These are phyloP conservation scores for Actinia equina DNA, from an alignment of 64 coral and sea anemone genomes.

Conservation along the genomic window DNA sequence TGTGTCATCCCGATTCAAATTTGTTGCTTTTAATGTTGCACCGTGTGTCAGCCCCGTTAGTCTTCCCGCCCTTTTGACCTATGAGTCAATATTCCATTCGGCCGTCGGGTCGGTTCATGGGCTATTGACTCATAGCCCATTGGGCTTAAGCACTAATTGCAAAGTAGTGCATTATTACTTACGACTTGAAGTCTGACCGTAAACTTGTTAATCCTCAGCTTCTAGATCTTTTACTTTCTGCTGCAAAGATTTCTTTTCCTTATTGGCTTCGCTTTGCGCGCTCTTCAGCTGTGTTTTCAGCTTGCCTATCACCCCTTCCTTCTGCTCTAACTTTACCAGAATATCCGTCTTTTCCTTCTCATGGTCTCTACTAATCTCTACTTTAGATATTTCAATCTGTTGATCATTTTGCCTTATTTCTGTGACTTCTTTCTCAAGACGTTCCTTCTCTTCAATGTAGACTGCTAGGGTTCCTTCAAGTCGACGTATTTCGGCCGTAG, in stretches of 20 bases:
- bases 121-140: too few relatives aligned
- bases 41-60: too few relatives aligned
- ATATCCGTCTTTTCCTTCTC: constrained; percentile 34
- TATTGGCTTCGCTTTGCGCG: constrained; percentile 13
- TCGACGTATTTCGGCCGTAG: constrained; percentile 19
- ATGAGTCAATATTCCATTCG: too few relatives aligned
- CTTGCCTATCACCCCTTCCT: constrained; percentile 31
- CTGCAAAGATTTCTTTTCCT: constrained; percentile 36
- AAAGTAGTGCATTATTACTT: not conserved
- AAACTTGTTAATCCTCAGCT: constrained; percentile 30
- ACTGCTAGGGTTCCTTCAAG: constrained; percentile 58
- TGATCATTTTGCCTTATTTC: not conserved
- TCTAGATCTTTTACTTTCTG: constrained; percentile 41
- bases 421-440: constrained; percentile 42
- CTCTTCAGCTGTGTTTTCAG: constrained; percentile 36
- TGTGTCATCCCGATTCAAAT: too few relatives aligned
- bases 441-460: constrained; percentile 35
- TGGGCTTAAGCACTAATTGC: too few relatives aligned
- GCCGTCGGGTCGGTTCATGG: too few relatives aligned
- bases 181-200: constrained; percentile 30
- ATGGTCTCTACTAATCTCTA: constrained; percentile 21
- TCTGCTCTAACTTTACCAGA: constrained; percentile 27
- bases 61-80: too few relatives aligned
- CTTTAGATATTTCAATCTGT: not conserved
- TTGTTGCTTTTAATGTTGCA: too few relatives aligned